Evolutionary conservation across 2,113 vertebrate genomes (phyloP), one percentile per base, ranked within the genome.

Genomic region (Puntigrus tetrazona): DNA sequence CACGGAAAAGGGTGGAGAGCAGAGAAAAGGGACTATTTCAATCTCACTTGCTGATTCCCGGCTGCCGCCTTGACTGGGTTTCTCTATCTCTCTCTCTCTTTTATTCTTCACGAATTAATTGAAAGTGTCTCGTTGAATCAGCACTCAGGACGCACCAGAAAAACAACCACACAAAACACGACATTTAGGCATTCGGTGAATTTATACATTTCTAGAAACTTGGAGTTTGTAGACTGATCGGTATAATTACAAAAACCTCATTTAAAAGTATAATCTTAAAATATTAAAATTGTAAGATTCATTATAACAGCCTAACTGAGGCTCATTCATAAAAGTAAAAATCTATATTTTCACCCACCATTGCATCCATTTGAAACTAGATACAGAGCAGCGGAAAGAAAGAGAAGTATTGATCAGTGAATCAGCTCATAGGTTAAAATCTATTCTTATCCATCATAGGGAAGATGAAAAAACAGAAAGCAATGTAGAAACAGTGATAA

Each of bases 21-120:
- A 61, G 84, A 85, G 76, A 76, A 87, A 78, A 87, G 83, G 84
- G 75, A 80, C 73, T 31, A 86, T 88, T 88, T 84, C 84, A 16
- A 34, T 82, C 72, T 86, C 89, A 87, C 85, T 88, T 85, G 77
- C 57, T 86, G 84, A 43, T 61, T 83, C 87, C 59, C 72, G 29
- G 38, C 81, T 45, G 27, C 72, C 55, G 31, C 50, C 83, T 72
- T 50, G 59, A 67, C 61, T 73, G 34, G 41, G 69, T 82, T 52
- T 75, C 36, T 77, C 47, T 78, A 45, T 76, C n/a, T 78, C 61
- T 73, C 16, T 81, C 3, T 41, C 7, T 6, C 5, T 25, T 43
- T 41, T 18, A n/a, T 41, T 29, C 70, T 31, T 79, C 27, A 25
- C 74, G 3, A 70, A 36, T 81, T 29, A n/a, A 50, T 50, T 65